Evolutionary conservation across 2,888 invertebrate species (phyloP), one percentile per base, ranked within the genome.

Genomic region (Helleia helle): DNA sequence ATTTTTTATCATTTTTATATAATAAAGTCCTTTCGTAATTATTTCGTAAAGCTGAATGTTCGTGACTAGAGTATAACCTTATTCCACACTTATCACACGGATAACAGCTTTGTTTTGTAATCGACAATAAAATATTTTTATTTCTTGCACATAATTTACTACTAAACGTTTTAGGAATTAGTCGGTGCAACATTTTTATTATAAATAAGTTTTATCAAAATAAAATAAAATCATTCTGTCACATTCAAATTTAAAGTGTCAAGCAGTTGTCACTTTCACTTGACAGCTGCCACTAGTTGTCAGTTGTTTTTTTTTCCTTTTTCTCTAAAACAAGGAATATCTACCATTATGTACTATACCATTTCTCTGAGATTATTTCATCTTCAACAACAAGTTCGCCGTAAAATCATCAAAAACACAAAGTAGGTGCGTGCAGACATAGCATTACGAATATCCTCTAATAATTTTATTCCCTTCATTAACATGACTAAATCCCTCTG

Each of bases 61-160:
- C 74, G 48, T 62, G 62, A 62, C 62, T 68, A 55, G 73, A 73
- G 61, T 63, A 67, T 62, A 79, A 68, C 68, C 73, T 75, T 64
- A 65, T 58, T 50, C 71, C 65, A 56, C 83, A 79, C 50, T 74
- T 65, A 54, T 70, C 64, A 68, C 77, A 81, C 47, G 65, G 65
- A 52, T 25, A 14, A 15, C 56, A 55, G 51, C 45, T 62, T 50
- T 58, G 63, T 42, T 51, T 45, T 18, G 63, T 55, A 42, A 62
- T 49, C 51, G 55, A 62, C 47, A 68, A 62, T 36, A 75, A 51
- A 50, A 73, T 55, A 56, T 64, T 65, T 51, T 59, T 56, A 54
- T 63, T 64, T 55, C 55, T 71, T 54, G 62, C 62, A 49, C 62
- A 66, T 59, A 73, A 52, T 70, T 71, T 73, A 40, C 67, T 54